Evolutionary conservation across 2,797 vertebrate species (phyloP), one percentile per base, ranked within the genome.

Genomic region (Ciconia nigra): DNA sequence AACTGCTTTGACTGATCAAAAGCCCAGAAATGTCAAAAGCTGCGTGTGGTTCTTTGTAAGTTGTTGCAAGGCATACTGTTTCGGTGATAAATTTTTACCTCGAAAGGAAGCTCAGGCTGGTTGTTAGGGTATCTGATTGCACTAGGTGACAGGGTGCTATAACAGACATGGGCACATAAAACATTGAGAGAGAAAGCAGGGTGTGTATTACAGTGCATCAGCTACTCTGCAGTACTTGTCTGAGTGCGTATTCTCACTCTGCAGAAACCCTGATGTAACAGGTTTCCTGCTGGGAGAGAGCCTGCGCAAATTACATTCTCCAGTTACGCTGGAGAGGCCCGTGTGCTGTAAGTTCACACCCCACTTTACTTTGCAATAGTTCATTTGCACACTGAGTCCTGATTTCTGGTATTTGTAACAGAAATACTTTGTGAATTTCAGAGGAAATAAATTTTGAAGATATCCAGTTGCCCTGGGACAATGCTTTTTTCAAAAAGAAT

Each of bases 1-100:
- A 70, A 79, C 47, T 67, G 51, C 77, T 93, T 66, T 66, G 80
- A 47, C 35, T 86, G 91, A 90, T 95, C 62, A 83, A 94, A 92
- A 92, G 35, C 80, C 59, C 29, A 73, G 77, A 63, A 91, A 55
- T 59, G 65, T 90, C 80, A 73, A 79, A 90, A 90, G 66, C 81
- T 63, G 6, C 3, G 4, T 16, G 22, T 39, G 39, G 29, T 42
- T 55, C 31, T 72, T 29, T 69, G 42, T 14, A 26, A 44, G 7
- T 4, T 55, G 47, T 59, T 62, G 25, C 31, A 63, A 73, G 79
- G 65, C 44, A 11, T 10, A 15, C 1, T 1, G 39, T 59, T 91
- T 86, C 15, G 7, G 58, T 47, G 66, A 44, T 55, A 46, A 59
- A 28, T 66, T 96, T 73, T 79, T 79, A 11, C 10, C 9, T 79